Percentiles rank a stretch among this genome's conserved stretches.
phyloP scores from a whole-genome alignment of 2,113 vertebrate species.

The Phasianus colchicus region DNA sequence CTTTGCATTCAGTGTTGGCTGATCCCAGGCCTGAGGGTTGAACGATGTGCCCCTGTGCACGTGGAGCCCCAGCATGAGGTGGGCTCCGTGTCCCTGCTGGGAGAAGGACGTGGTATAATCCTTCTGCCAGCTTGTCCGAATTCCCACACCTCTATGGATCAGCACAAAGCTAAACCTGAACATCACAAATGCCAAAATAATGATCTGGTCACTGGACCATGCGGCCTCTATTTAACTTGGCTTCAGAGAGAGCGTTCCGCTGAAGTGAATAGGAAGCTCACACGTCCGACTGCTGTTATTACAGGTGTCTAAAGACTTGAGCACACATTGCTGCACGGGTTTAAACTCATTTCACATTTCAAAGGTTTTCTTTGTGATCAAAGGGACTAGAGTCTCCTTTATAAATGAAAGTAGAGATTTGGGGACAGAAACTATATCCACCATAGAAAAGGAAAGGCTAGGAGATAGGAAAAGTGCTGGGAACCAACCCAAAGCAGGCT shows the following conservation, averaged over 20 bases:
- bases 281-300: slow-evolving; percentile 49
- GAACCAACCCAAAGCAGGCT: neutral
- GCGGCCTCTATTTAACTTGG: slow-evolving; percentile 58
- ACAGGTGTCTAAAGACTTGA: slow-evolving; percentile 65
- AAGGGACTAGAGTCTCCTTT: slow-evolving; percentile 17
- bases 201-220: slow-evolving; percentile 48
- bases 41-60: neutral
- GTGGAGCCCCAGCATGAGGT: neutral
- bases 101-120: neutral
- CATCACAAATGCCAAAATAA: slow-evolving; percentile 46
- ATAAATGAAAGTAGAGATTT: slow-evolving; percentile 38
- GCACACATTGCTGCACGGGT: slow-evolving; percentile 3
- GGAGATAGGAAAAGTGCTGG: neutral
- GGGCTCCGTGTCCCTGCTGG: neutral
- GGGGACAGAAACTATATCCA: neutral
- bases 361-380: slow-evolving; percentile 67
- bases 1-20: slow-evolving; percentile 4
- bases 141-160: slow-evolving; percentile 11
- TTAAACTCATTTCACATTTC: slow-evolving; percentile 66
- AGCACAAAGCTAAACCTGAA: slow-evolving; percentile 32
- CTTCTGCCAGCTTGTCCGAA: slow-evolving; percentile 31
- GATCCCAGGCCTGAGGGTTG: neutral
- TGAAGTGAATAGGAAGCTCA: slow-evolving; percentile 25
- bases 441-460: neutral
- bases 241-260: slow-evolving; percentile 37